Base-by-base conservation (phyloP, 2,888 invertebrate species). In the Amaurobius ferox region DNA sequence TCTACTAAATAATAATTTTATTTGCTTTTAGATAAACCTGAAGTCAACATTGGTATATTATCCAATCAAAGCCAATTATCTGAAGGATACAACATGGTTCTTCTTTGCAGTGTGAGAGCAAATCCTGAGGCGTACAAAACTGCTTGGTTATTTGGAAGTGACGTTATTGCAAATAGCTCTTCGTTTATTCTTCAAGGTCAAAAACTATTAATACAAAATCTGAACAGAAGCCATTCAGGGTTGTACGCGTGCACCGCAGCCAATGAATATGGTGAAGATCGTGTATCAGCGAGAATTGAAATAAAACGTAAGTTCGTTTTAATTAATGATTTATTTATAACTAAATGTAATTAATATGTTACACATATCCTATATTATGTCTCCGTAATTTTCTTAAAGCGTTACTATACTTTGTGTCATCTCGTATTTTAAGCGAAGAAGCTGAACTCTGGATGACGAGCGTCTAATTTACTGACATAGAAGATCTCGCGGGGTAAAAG, bases 301-400 rank as follows among this genome's bases (percentile, higher is more conserved):
- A 35, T 83, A 0, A 67, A 64, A 29, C 70, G 81, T 83, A 71
- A 83, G 81, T 83, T 32, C n/a, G n/a, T n/a, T n/a, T n/a, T n/a
- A n/a, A n/a, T n/a, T n/a, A n/a, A n/a, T n/a, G n/a, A n/a, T n/a
- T n/a, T n/a, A n/a, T n/a, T n/a, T n/a, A n/a, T n/a, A n/a, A n/a
- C n/a, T n/a, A n/a, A n/a, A n/a, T n/a, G n/a, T n/a, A n/a, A n/a
- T n/a, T n/a, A n/a, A n/a, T n/a, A n/a, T n/a, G n/a, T n/a, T n/a
- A n/a, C n/a, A n/a, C n/a, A n/a, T n/a, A n/a, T n/a, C n/a, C n/a
- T n/a, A n/a, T n/a, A n/a, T n/a, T n/a, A n/a, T n/a, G n/a, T n/a
- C n/a, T n/a, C n/a, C n/a, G n/a, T n/a, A n/a, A n/a, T n/a, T n/a
- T n/a, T n/a, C n/a, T n/a, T n/a, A n/a, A n/a, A n/a, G n/a, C n/a